These are phyloP conservation scores for Rhopalosiphum padi DNA, from an alignment of 1,140 invertebrate genomes.

Conservation along the genomic window DNA sequence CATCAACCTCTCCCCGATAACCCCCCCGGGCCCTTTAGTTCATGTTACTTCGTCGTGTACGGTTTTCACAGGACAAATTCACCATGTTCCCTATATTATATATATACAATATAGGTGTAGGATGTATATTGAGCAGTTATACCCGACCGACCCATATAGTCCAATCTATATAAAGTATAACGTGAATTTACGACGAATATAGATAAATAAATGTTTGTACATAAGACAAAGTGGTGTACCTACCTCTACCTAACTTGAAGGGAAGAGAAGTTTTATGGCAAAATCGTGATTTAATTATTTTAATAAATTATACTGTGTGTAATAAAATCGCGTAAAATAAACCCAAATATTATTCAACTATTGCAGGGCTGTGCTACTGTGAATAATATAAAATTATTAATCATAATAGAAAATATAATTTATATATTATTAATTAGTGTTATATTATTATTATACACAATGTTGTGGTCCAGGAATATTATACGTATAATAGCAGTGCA, in stretches of 20 bases:
- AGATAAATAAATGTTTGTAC: not conserved
- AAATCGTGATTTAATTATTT: constrained; percentile 31
- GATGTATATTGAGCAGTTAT: not conserved
- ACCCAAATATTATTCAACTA: not conserved
- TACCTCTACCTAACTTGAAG: not conserved
- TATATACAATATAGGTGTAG: not conserved
- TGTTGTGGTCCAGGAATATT: not conserved
- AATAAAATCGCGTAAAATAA: not conserved
- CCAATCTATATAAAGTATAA: constrained; percentile 26
- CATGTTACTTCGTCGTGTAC: not conserved
- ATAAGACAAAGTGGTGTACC: not conserved
- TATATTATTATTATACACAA: not conserved
- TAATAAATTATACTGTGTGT: not conserved
- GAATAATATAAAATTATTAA: not conserved
- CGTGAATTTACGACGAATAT: not conserved
- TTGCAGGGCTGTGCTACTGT: not conserved
- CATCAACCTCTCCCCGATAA: not conserved
- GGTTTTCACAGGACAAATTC: constrained; percentile 27
- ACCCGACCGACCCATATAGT: not conserved
- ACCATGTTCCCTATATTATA: not conserved
- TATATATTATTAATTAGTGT: no score
- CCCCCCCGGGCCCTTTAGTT: not conserved
- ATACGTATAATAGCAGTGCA: not conserved
- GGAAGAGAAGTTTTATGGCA: not conserved
- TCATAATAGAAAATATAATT: not conserved